These are phyloP conservation scores for Pheosia gnoma DNA, from an alignment of 2,888 invertebrate genomes.

Conservation along the genomic window DNA sequence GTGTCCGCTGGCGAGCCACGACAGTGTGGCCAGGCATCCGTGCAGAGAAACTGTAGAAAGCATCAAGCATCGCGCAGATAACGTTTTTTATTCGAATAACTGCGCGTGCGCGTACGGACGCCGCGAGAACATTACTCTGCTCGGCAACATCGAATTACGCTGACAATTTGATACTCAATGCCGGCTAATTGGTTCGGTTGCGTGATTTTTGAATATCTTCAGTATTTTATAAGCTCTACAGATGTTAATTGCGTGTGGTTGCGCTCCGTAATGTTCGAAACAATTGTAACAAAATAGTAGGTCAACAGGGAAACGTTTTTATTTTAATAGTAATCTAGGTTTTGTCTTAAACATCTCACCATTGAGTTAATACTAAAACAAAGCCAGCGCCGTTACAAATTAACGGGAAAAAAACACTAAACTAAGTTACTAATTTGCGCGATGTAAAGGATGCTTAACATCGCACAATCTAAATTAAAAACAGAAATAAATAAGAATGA, in stretches of 20 bases:
- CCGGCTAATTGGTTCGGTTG: conserved; percentile 32
- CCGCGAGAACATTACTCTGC: conserved; percentile 12
- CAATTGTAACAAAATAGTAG: no score
- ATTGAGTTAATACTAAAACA: no score
- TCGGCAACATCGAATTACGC: conserved; percentile 23
- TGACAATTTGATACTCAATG: conserved; percentile 39
- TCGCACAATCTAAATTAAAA: neutral
- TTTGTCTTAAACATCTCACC: no score
- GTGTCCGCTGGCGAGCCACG: conserved; percentile 17
- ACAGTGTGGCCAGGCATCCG: conserved; percentile 64
- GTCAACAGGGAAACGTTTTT: no score
- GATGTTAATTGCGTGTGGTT: conserved; percentile 10
- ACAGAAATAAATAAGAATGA: neutral
- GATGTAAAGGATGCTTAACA: no score
- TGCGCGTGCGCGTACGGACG: conserved; percentile 45
- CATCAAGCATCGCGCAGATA: conserved; percentile 29
- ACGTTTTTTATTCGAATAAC: conserved; percentile 62
- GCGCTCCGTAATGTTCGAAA: no score
- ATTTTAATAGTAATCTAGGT: no score
- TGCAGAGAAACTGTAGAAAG: conserved; percentile 77
- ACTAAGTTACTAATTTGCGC: no score
- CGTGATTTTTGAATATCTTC: conserved; percentile 13
- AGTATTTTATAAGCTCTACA: neutral
- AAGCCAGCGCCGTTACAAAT: no score
- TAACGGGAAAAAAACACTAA: no score